A percentile compares a stretch with the other conserved stretches of the same genome.
These are phyloP conservation scores for Idaea straminata DNA, from an alignment of 2,888 invertebrate species.

Conservation along the genomic window DNA sequence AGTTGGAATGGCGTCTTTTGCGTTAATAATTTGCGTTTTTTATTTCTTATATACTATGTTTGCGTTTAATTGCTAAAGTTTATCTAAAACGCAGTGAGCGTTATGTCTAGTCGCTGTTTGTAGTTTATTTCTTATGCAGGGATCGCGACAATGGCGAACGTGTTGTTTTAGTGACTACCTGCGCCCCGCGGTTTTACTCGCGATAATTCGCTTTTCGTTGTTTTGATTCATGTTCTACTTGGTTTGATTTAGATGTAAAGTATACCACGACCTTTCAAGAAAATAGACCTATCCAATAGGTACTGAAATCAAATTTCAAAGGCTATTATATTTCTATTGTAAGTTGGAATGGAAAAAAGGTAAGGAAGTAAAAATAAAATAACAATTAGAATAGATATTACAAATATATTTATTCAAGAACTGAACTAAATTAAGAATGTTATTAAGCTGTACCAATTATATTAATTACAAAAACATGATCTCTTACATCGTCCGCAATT, in stretches of 20 bases:
- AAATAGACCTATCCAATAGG: too few species aligned
- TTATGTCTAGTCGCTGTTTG: neutral
- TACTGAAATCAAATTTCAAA: too few species aligned
- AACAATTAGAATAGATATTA: slow-evolving; percentile 61
- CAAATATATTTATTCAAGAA: slow-evolving; percentile 78
- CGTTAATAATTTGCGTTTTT: neutral
- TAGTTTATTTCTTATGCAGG: neutral
- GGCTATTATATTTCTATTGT: too few species aligned
- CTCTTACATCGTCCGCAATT: slow-evolving; percentile 45
- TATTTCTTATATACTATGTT: too few species aligned
- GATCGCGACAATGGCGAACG: neutral
- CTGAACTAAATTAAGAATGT: slow-evolving; percentile 64
- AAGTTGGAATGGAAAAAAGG: neutral
- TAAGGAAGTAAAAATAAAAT: slow-evolving; percentile 30
- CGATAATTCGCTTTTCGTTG: too few species aligned
- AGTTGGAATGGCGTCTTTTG: slow-evolving; percentile 10
- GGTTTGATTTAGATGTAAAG: too few species aligned
- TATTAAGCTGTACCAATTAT: slow-evolving; percentile 61
- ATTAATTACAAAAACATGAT: slow-evolving; percentile 50
- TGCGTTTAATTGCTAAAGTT: too few species aligned
- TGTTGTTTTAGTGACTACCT: neutral
- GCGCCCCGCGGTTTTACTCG: neutral
- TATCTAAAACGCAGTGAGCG: too few species aligned
- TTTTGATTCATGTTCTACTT: too few species aligned
- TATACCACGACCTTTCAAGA: too few species aligned